Conservation (phyloP, 2,888 invertebrate species). For the Alloplasta piceator region DNA sequence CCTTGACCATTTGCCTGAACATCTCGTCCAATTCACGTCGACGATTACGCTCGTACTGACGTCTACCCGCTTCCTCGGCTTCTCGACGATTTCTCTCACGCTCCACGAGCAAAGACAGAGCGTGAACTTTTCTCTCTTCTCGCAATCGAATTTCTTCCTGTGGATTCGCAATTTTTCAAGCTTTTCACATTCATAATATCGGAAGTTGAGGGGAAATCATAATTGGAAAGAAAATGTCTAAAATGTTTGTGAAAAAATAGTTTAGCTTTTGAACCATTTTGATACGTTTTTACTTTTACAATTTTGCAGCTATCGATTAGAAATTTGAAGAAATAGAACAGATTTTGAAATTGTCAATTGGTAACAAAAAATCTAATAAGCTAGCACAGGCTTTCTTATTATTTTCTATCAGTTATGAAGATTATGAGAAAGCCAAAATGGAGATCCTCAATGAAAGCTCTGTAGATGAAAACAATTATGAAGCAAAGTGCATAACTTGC, state of each 20-base stretch:
- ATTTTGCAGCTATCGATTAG: too few species aligned
- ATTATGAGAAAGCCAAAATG: too few species aligned
- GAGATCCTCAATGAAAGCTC: too few species aligned
- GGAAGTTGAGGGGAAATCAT: too few species aligned
- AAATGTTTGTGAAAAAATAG: too few species aligned
- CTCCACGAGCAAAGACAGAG: conserved; percentile 91
- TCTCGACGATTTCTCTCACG: conserved; percentile 90
- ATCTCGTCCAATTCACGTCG: conserved; percentile 91
- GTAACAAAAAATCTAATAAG: not conserved
- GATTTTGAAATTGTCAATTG: not conserved
- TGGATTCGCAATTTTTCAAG: not conserved
- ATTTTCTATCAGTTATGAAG: too few species aligned
- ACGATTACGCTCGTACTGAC: conserved; percentile 90
- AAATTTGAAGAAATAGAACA: too few species aligned
- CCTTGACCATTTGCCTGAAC: conserved; percentile 88
- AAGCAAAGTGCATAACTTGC: too few species aligned
- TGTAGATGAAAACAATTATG: too few species aligned
- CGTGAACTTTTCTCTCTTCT: conserved; percentile 92
- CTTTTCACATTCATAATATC: not conserved
- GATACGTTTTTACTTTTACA: conserved; percentile 14
- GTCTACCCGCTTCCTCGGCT: conserved; percentile 91
- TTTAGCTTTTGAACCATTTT: not conserved
- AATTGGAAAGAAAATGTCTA: too few species aligned
- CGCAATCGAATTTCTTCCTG: conserved; percentile 91
- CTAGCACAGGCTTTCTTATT: too few species aligned